These are phyloP conservation scores for Zosterops lateralis DNA, from an alignment of 2,113 vertebrate genomes.

Conservation along the genomic window DNA sequence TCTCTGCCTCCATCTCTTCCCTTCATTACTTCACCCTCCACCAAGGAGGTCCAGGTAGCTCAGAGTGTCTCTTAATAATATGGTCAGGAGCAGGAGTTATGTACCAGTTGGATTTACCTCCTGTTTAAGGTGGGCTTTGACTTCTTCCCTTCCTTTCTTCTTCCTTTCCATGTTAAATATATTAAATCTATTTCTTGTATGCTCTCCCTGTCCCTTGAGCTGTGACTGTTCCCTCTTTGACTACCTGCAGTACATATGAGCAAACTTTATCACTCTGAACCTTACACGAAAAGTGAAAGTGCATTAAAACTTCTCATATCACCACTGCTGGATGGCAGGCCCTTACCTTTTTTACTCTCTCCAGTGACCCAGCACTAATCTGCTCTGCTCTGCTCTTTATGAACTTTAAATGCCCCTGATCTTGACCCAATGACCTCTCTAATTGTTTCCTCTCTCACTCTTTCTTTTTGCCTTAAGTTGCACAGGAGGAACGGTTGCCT, in stretches of 20 bases:
- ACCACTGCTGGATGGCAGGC: neutral
- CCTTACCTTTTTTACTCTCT: neutral
- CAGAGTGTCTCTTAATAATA: neutral
- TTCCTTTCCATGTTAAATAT: neutral
- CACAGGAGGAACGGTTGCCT: neutral
- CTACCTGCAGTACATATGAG: neutral
- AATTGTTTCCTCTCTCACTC: neutral
- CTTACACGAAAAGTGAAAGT: neutral
- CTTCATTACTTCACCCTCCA: neutral
- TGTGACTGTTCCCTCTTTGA: neutral
- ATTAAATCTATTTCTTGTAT: neutral
- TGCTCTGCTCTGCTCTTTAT: conserved; percentile 33
- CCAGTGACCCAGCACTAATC: conserved; percentile 31
- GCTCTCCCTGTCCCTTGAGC: neutral
- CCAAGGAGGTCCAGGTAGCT: neutral
- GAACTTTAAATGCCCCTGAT: conserved; percentile 31
- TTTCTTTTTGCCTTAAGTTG: neutral
- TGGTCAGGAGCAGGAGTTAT: neutral
- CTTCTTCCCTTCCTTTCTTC: neutral
- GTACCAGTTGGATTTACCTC: fast-evolving
- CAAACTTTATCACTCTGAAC: neutral
- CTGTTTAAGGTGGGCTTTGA: neutral
- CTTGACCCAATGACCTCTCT: neutral
- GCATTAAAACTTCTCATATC: neutral
- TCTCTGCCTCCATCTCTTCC: neutral